Conservation (phyloP, 2,113 vertebrate species). For the Climacteris rufus region DNA sequence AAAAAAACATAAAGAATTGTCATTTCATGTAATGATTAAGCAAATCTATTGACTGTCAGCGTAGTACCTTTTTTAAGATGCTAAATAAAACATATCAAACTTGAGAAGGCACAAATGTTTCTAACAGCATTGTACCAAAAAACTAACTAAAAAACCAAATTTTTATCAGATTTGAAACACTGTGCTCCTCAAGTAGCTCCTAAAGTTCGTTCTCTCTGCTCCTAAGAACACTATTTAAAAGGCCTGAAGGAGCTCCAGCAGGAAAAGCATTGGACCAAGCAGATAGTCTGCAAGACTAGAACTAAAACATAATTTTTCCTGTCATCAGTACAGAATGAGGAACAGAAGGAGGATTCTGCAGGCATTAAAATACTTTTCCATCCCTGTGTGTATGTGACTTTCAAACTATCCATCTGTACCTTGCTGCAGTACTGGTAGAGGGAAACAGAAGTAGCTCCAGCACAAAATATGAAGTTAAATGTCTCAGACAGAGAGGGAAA, state of each 20-base stretch:
- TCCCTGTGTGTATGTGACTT: neutral
- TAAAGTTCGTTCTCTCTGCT: neutral
- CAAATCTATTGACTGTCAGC: neutral
- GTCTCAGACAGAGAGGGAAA: neutral
- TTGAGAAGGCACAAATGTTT: neutral
- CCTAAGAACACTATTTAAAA: neutral
- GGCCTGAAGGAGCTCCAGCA: neutral
- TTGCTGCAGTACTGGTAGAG: neutral
- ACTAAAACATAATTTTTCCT: neutral
- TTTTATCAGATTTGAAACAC: neutral
- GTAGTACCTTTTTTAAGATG: neutral
- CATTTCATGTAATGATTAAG: neutral
- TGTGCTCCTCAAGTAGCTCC: neutral
- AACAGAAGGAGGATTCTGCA: neutral
- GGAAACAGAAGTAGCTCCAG: neutral
- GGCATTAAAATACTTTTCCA: neutral
- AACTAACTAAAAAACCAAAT: neutral
- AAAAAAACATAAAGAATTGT: neutral
- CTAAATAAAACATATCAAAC: neutral
- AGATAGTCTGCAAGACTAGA: neutral
- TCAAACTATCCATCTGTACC: neutral
- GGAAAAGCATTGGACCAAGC: neutral
- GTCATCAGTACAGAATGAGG: neutral
- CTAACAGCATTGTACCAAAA: neutral
- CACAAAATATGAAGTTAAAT: neutral